These are phyloP conservation scores for pig (Sus scrofa) DNA, from an alignment of 2,113 vertebrate genomes.

Conservation along the genomic window T2T-Sscrofa CM000818.6:92536501-92537000, in stretches of 20 bases:
- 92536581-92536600: not conserved
- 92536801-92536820: not conserved
- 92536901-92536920: not conserved
- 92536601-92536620: not conserved
- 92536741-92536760: not conserved
- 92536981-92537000: not conserved
- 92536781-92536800: not conserved
- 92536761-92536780: not conserved
- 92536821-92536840: not conserved
- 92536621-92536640: not conserved
- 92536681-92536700: not conserved
- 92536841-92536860: too few species aligned
- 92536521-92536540: conserved; percentile 10
- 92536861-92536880: not conserved
- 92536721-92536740: not conserved
- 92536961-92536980: not conserved
- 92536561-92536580: not conserved
- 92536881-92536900: too few species aligned
- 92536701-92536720: conserved; percentile 28
- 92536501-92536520: not conserved
- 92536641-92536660: not conserved
- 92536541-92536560: not conserved
- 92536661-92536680: conserved; percentile 1
- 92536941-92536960: not conserved
- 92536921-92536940: not conserved